phyloP scores from a whole-genome alignment of 2,888 invertebrate species.

The Platerodrilus igneus region DNA sequence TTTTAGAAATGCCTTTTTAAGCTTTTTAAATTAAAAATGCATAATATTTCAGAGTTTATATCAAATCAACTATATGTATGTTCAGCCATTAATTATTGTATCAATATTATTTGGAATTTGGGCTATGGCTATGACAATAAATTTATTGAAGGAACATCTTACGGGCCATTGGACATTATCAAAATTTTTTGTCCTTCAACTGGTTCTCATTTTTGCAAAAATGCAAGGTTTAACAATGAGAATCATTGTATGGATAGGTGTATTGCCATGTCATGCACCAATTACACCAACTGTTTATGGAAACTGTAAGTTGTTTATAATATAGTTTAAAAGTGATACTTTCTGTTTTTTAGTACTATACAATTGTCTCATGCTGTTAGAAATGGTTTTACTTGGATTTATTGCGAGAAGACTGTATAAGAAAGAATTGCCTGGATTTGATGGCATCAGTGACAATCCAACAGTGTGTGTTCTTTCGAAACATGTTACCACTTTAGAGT shows the following conservation, averaged over 20 bases:
- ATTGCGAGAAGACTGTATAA: constrained; percentile 62
- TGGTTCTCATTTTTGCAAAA: constrained; percentile 64
- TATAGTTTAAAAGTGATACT: constrained; percentile 10
- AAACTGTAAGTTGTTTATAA: constrained; percentile 54
- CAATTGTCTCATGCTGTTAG: constrained; percentile 61
- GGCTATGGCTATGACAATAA: constrained; percentile 62
- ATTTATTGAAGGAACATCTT: constrained; percentile 49
- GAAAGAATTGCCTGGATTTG: constrained; percentile 43
- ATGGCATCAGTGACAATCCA: constrained; percentile 18
- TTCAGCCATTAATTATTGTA: constrained; percentile 60
- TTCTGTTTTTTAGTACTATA: constrained; percentile 62
- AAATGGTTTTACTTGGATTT: constrained; percentile 63
- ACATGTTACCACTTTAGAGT: constrained; percentile 27
- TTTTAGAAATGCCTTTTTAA: too few species aligned
- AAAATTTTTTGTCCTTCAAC: constrained; percentile 58
- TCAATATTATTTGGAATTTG: constrained; percentile 67
- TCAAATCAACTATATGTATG: constrained; percentile 55
- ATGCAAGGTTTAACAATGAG: constrained; percentile 60
- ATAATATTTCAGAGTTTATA: constrained; percentile 56
- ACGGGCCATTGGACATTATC: constrained; percentile 47
- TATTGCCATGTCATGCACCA: constrained; percentile 60
- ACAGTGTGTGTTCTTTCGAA: constrained; percentile 21
- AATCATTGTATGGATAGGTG: constrained; percentile 51
- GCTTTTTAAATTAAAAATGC: too few species aligned
- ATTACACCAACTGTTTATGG: constrained; percentile 63